Percentiles rank a stretch among this genome's conserved stretches.
These are phyloP conservation scores for Enteromius fasciolatus DNA, from an alignment of 2,797 vertebrate species.

Conservation along the genomic window DNA sequence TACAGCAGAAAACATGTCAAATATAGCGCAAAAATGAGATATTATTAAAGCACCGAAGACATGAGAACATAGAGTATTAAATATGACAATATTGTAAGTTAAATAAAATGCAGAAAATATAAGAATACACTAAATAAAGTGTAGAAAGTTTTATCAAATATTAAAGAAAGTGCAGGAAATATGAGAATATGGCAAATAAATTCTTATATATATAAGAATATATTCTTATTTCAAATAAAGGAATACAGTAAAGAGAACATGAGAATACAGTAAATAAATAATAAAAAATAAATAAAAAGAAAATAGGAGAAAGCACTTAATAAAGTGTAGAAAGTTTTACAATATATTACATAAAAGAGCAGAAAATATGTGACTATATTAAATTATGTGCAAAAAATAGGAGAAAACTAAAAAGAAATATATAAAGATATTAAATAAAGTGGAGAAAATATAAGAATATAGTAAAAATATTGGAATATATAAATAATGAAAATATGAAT, in stretches of 20 bases:
- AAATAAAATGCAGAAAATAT: neutral
- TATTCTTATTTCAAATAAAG: too few relatives aligned
- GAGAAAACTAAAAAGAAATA: neutral
- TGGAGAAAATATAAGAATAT: neutral
- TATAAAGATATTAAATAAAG: neutral
- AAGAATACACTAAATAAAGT: neutral
- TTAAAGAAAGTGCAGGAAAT: neutral
- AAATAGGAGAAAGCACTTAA: neutral
- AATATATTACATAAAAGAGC: neutral
- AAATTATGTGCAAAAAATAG: neutral
- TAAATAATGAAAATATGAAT: neutral
- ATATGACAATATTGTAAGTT: neutral
- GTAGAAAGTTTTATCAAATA: neutral
- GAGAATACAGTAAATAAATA: too few relatives aligned
- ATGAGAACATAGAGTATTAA: neutral
- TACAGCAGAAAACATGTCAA: neutral
- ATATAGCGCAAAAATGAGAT: neutral
- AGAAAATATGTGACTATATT: neutral
- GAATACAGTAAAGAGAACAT: too few relatives aligned
- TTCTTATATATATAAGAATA: too few relatives aligned
- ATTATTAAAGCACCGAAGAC: neutral
- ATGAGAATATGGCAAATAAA: neutral
- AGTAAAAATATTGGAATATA: neutral
- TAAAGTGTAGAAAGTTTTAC: neutral
- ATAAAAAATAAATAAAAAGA: too few relatives aligned